Conservation (phyloP, 2,797 vertebrate genomes). For the Poecile montanus region DNA sequence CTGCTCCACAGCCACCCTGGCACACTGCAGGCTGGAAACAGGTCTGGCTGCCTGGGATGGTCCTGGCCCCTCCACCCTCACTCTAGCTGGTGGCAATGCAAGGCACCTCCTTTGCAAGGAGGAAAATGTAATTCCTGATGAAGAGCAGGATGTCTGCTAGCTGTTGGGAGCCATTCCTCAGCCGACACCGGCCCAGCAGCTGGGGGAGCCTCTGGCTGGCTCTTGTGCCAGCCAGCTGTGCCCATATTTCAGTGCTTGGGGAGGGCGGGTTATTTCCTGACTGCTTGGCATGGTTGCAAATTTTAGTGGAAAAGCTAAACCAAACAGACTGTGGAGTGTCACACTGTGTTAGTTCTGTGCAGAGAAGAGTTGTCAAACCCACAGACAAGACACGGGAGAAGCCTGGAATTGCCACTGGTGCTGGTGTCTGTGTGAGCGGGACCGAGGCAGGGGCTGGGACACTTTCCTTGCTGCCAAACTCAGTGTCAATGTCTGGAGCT, state of each 20-base stretch:
- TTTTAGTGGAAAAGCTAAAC: constrained; percentile 25
- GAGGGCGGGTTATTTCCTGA: not conserved
- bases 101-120: not conserved
- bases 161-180: rapidly evolving
- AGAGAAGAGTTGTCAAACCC: constrained; percentile 26
- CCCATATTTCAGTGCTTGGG: not conserved
- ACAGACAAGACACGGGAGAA: not conserved
- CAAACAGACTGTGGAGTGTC: constrained; percentile 21
- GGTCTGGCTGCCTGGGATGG: rapidly evolving
- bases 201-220: not conserved
- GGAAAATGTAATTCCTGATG: not conserved
- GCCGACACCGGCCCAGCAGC: rapidly evolving
- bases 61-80: rapidly evolving
- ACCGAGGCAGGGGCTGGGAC: not conserved
- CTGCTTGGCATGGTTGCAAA: not conserved
- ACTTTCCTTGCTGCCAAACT: constrained; percentile 8
- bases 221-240: rapidly evolving
- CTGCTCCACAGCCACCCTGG: not conserved
- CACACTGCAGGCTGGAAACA: rapidly evolving
- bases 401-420: not conserved
- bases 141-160: not conserved
- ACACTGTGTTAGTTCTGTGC: constrained; percentile 9
- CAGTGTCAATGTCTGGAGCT: not conserved
- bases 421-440: not conserved
- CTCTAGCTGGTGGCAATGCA: not conserved